Conservation (phyloP, 2,888 invertebrate species). For the Latrodectus elegans region DNA sequence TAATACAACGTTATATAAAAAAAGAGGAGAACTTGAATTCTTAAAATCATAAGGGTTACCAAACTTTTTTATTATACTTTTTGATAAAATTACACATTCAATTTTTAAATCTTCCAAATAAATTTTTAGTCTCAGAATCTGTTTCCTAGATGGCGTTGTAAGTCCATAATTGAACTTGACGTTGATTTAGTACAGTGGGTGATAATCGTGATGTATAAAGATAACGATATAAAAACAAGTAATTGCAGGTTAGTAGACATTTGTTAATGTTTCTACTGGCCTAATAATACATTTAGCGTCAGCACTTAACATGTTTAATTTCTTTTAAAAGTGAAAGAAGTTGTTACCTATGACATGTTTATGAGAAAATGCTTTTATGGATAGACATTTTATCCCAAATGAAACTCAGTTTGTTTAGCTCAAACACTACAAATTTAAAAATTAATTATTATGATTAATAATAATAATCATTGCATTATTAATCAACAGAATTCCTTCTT, state of each 20-base stretch:
- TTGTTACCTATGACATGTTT: slow-evolving; percentile 33
- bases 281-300: slow-evolving; percentile 36
- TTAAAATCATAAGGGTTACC: too few relatives aligned
- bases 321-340: slow-evolving; percentile 29
- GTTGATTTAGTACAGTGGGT: not conserved
- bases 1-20: too few relatives aligned
- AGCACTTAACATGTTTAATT: slow-evolving; percentile 44
- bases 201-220: slow-evolving; percentile 15
- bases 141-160: slow-evolving; percentile 22
- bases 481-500: not conserved
- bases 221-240: slow-evolving; percentile 26
- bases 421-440: not conserved
- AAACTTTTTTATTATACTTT: too few relatives aligned
- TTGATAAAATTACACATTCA: too few relatives aligned
- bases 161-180: not conserved
- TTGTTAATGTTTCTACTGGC: slow-evolving; percentile 25
- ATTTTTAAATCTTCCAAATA: too few relatives aligned
- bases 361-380: not conserved
- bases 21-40: too few relatives aligned
- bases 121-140: too few relatives aligned
- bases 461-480: not conserved
- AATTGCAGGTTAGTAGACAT: slow-evolving; percentile 34
- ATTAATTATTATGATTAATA: not conserved
- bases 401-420: not conserved
- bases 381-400: too few relatives aligned